Base-by-base conservation (phyloP, 2,113 vertebrate genomes). In the Poecilia latipinna region DNA sequence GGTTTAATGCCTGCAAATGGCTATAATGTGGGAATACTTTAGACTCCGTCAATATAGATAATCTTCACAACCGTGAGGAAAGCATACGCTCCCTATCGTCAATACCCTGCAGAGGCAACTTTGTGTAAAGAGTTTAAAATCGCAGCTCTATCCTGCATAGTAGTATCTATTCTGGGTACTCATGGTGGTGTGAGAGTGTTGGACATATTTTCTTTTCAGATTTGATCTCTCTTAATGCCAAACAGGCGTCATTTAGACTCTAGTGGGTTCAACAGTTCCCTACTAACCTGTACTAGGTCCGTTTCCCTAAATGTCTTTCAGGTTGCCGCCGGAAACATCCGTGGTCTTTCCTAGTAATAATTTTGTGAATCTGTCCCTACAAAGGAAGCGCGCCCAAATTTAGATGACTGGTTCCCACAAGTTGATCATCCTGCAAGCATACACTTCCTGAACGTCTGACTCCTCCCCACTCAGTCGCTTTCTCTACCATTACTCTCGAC, bases 401-500 rank as follows among this genome's bases (percentile, higher is more conserved):
- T 61, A 74, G 62, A 77, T 67, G 31, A 10, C 33, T 42, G 26
- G 62, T 82, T 84, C 68, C 51, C 82, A 73, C 79, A 63, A 71
- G 28, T 29, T n/a, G 65, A 74, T 71, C 65, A 74, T 35, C 8
- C 65, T 64, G 71, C 39, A 75, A 68, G 74, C 80, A 78, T 80
- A 68, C 78, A 80, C 79, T 82, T 76, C 70, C 81, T 84, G 79
- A 79, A 5, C 66, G 69, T 83, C 65, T 85, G 35, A 57, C 60
- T 57, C 60, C 57, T 12, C 75, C 28, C 62, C 22, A 63, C 78
- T 74, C 48, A 64, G 61, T 70, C 64, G 31, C 29, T 69, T 29
- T 51, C 61, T 35, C 39, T 64, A 60, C 54, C 71, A 7, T 42
- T 57, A 57, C n/a, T 82, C 70, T 64, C 32, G 0, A 29, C 1